Base-by-base conservation (phyloP, 2,888 invertebrate genomes). In the Plemyria rubiginata region DNA sequence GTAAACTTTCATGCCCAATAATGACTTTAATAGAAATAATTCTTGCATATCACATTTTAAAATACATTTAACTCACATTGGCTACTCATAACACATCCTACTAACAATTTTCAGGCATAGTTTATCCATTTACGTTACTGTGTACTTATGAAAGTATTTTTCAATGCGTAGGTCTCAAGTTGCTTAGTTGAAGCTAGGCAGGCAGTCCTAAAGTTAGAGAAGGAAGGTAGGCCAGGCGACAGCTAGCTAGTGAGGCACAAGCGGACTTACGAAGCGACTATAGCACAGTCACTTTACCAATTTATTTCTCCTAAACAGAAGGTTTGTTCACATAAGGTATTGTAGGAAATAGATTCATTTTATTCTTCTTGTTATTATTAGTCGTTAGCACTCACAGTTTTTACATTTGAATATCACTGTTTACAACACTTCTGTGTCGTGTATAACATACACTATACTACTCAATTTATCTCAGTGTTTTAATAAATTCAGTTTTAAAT, bases 91-190 rank as follows among this genome's bases (percentile, higher is more conserved):
- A 62, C 51, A 59, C 52, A 59, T 53, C 48, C 53, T 28, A 54
- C 60, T 61, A 55, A 61, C 48, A 62, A 45, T 65, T 50, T 62
- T 49, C 60, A 61, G 65, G 51, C 54, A 57, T 65, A 57, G 57
- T 54, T 48, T 60, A 41, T 52, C 29, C 32, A 29, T 56, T 52
- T 55, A 11, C 63, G 55, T 60, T 46, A 58, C 49, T 80, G 75
- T 82, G 74, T 79, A 81, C 79, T 84, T 72, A 82, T 73, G 71
- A 77, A 77, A 72, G 69, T 77, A 79, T 88, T 91, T 89, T 90
- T 90, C 84, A 89, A 91, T 88, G 84, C 85, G 82, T 92, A 92
- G 92, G 92, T 92, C 75, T 83, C 86, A 91, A 91, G 90, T 90
- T 86, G 85, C 88, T 85, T 87, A 89, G 86, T 87, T 84, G 87